phyloP scores from a whole-genome alignment of 2,113 vertebrate genomes.

The Corvus cornix region DNA sequence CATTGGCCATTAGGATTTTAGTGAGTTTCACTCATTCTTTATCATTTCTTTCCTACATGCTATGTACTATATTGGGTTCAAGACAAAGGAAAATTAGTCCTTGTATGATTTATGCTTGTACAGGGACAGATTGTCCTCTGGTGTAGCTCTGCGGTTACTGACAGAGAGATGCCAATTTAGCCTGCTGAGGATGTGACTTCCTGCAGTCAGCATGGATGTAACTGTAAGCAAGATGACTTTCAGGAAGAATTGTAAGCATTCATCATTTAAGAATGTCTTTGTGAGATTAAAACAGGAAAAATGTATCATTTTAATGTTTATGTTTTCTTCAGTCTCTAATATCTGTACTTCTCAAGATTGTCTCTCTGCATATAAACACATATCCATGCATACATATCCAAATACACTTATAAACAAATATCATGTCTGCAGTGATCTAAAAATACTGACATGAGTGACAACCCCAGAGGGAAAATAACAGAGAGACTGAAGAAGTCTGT shows the following conservation, averaged over 20 bases:
- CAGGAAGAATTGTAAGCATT: background rate
- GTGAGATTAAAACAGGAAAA: constrained; percentile 16
- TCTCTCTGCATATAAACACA: background rate
- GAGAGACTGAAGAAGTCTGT: background rate
- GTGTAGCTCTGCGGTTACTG: background rate
- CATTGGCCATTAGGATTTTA: background rate
- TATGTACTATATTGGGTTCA: background rate
- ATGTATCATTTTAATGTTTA: constrained; percentile 5
- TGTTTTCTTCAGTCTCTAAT: background rate
- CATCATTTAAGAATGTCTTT: constrained; percentile 1
- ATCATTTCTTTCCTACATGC: background rate
- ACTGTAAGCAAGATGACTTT: constrained; percentile 20
- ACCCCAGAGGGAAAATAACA: constrained; percentile 27
- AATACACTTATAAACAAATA: constrained; percentile 22
- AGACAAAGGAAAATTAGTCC: background rate
- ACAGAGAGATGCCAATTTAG: background rate
- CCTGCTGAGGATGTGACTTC: constrained; percentile 21
- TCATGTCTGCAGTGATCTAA: background rate
- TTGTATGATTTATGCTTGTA: background rate
- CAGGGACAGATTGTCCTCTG: background rate
- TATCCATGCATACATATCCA: background rate
- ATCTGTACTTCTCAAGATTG: background rate
- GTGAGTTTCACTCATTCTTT: background rate
- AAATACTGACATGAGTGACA: constrained; percentile 23
- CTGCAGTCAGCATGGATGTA: background rate